These are phyloP conservation scores for Phataginus tetradactyla DNA, from an alignment of 2,797 vertebrate genomes.

Conservation along the genomic window DNA sequence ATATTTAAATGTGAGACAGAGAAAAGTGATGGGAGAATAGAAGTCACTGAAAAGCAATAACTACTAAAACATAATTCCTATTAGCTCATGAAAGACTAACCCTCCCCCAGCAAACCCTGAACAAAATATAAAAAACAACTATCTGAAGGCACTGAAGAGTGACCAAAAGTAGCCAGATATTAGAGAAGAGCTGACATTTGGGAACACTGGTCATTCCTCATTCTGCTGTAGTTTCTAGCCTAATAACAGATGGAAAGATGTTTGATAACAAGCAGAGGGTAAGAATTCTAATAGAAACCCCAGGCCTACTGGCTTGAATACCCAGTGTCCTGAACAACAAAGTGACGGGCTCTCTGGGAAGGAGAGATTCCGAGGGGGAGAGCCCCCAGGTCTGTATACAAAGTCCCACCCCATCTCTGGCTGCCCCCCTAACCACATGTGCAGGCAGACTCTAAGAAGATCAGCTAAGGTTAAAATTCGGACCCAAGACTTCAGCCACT, in stretches of 20 bases:
- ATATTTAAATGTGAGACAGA: slow-evolving; percentile 10
- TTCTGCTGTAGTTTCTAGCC: not conserved
- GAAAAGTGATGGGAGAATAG: slow-evolving; percentile 20
- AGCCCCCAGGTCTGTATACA: not conserved
- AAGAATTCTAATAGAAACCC: not conserved
- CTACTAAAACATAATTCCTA: not conserved
- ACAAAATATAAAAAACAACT: not conserved
- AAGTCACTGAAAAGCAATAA: not conserved
- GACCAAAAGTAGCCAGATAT: not conserved
- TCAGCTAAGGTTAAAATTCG: not conserved
- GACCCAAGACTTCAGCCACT: not conserved
- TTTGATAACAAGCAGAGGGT: not conserved
- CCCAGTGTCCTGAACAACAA: not conserved
- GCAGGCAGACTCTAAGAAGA: not conserved
- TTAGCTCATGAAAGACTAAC: not conserved
- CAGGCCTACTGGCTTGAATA: not conserved
- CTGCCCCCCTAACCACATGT: no score
- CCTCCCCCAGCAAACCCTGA: not conserved
- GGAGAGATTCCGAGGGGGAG: not conserved
- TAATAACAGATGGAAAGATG: slow-evolving; percentile 1
- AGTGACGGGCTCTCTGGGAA: not conserved
- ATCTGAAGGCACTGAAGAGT: not conserved
- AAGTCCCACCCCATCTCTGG: not conserved
- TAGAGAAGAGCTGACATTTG: not conserved
- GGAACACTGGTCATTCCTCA: not conserved